Evolutionary conservation across 2,888 invertebrate species (phyloP).

Genomic region (Tromatobia lineatoria): DNA sequence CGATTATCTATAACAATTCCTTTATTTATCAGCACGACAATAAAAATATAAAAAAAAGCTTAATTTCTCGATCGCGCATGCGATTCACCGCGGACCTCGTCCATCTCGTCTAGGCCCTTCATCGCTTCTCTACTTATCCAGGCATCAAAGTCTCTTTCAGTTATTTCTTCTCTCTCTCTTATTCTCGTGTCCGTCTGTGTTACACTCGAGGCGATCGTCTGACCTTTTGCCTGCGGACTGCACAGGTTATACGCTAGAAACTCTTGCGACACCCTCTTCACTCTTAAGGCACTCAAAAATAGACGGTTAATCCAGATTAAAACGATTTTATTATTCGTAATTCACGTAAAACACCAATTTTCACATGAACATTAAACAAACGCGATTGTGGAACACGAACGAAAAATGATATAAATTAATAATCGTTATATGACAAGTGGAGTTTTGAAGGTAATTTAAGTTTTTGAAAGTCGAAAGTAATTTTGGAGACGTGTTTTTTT

Average conservation of each 20-base stretch:
- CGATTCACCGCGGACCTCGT: constrained; percentile 22
- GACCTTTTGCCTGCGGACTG: constrained; percentile 46
- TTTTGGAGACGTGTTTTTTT: neutral
- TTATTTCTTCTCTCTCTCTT: constrained; percentile 24
- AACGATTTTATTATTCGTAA: neutral
- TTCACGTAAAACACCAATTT: neutral
- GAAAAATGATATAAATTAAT: neutral
- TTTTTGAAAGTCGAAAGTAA: neutral
- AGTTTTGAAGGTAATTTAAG: neutral
- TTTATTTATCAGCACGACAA: neutral
- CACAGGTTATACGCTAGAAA: constrained; percentile 28
- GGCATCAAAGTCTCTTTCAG: constrained; percentile 63
- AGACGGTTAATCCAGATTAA: neutral
- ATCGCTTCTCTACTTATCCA: constrained; percentile 53
- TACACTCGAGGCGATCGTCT: constrained; percentile 14
- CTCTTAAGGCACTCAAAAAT: neutral
- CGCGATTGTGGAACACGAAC: neutral
- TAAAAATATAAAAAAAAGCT: neutral
- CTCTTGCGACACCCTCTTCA: constrained; percentile 48
- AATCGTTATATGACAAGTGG: neutral
- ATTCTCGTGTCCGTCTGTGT: constrained; percentile 1
- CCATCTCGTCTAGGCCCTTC: constrained; percentile 48
- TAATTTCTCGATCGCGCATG: constrained; percentile 26
- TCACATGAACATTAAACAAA: neutral
- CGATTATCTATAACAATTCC: neutral